A percentile compares a stretch with the other conserved stretches of the same genome.
phyloP scores from a whole-genome alignment of 2,888 invertebrate species.

The Eubasilissa splendida region DNA sequence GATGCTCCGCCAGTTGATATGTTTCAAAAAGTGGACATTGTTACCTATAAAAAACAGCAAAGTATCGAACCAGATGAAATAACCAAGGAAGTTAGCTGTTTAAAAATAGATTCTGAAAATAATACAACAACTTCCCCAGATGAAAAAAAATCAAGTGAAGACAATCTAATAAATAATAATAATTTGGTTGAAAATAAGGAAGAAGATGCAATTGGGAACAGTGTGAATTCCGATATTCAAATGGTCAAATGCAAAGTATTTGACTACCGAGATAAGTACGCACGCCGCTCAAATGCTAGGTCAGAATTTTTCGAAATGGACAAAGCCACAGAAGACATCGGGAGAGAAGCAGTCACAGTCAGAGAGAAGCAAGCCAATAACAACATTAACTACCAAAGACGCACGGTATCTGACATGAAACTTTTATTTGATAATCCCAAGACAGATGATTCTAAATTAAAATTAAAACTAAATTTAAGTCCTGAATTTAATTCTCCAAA shows the following conservation, averaged over 20 bases:
- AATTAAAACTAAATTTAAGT: slow-evolving; percentile 50
- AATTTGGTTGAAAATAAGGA: slow-evolving; percentile 5
- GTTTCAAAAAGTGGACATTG: slow-evolving; percentile 68
- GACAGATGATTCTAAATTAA: slow-evolving; percentile 62
- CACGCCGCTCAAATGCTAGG: slow-evolving; percentile 62
- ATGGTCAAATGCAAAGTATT: slow-evolving; percentile 69
- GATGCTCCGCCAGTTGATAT: slow-evolving; percentile 63
- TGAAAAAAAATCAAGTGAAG: neutral
- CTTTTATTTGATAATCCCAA: slow-evolving; percentile 72
- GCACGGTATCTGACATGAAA: slow-evolving; percentile 67
- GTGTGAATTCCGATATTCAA: slow-evolving; percentile 61
- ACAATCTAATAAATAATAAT: slow-evolving; percentile 15
- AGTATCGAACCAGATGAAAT: slow-evolving; percentile 62
- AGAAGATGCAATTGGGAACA: slow-evolving; percentile 60
- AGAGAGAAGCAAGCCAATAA: slow-evolving; percentile 69
- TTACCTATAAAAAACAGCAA: slow-evolving; percentile 68
- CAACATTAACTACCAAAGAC: slow-evolving; percentile 42
- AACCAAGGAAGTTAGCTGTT: neutral
- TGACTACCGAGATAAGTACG: slow-evolving; percentile 60
- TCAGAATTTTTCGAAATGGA: slow-evolving; percentile 69
- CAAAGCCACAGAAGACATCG: slow-evolving; percentile 62
- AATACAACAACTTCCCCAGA: neutral
- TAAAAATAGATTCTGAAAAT: neutral
- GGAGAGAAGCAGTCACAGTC: slow-evolving; percentile 64
- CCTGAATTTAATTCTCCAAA: slow-evolving; percentile 64